Base-by-base conservation (phyloP, 1,140 invertebrate species). In the Microplitis demolitor region DNA sequence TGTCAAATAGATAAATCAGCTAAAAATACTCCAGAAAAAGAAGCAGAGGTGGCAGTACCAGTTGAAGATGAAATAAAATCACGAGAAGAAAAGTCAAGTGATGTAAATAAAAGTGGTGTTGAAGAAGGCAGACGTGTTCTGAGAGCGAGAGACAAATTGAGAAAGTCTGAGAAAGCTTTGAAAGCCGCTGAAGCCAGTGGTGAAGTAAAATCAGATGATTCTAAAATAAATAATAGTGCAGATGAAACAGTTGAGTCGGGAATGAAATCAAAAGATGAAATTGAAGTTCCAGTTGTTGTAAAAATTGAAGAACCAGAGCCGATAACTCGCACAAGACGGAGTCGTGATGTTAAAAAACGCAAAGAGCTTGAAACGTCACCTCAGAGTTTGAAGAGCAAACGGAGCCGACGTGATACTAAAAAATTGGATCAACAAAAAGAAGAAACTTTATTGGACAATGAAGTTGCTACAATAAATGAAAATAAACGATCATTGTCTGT, bases 401-500 rank as follows among this genome's bases (percentile, higher is more conserved):
- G 82, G 0, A 76, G 78, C 3, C 85, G 81, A 31, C 80, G 84
- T 3, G 85, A 87, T 2, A 1, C 74, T 0, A 82, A 82, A 45
- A 85, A 80, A 53, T 75, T 72, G 0, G 82, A 86, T n/a, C 84
- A 85, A 13, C 84, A 86, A 39, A 85, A 87, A 35, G 86, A 87
- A n/a, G 86, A 87, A 54, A 86, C 84, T 0, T 9, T 87, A 8
- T 39, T 87, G 9, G 86, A 87, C 35, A 82, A 87, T 62, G 86
- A 87, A 51, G 86, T 87, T 0, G 86, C 86, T 0, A 82, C 77
- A 58, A 87, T 87, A 1, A 87, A 87, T 50, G 85, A 87, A 54
- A 87, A 86, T 31, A 82, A 83, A 11, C 69, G 74, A 9, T 78
- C 77, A 0, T 77, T 76, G 6, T 53, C 60, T 24, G 51, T 77